phyloP scores from a whole-genome alignment of 2,113 vertebrate species.

The Chlorodrepanis virens region DNA sequence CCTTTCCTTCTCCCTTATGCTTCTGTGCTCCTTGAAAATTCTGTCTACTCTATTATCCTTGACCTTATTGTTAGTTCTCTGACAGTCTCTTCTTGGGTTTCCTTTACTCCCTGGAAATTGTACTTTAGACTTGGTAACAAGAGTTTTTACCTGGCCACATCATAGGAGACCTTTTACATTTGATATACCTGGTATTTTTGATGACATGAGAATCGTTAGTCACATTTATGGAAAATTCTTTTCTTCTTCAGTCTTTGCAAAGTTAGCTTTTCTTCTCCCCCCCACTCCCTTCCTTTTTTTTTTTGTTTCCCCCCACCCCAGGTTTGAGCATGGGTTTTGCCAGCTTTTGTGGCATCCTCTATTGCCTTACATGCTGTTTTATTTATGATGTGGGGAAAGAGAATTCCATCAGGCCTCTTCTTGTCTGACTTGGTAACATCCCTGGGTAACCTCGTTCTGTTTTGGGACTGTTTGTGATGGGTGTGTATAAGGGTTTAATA shows the following conservation, averaged over 20 bases:
- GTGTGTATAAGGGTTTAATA: neutral
- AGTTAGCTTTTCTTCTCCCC: neutral
- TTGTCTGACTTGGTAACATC: neutral
- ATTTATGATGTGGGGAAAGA: neutral
- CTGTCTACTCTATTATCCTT: neutral
- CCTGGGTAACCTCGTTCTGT: rapidly evolving
- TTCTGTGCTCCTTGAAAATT: neutral
- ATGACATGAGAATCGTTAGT: neutral
- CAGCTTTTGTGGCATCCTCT: neutral
- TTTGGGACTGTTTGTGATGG: neutral
- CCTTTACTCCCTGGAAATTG: neutral
- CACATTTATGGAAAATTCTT: neutral
- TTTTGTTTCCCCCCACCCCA: rapidly evolving
- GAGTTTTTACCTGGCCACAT: neutral
- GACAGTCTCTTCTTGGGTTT: neutral
- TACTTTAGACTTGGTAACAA: neutral
- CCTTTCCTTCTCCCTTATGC: neutral
- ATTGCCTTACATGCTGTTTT: neutral
- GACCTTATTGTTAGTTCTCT: neutral
- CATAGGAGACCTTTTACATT: neutral
- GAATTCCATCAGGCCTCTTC: neutral
- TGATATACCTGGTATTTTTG: neutral
- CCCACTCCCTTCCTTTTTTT: rapidly evolving
- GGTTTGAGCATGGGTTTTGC: neutral
- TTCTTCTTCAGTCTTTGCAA: neutral